Evolutionary conservation across 2,888 invertebrate genomes (phyloP), one percentile per base, ranked within the genome.

Genomic region (Phoronis australis): DNA sequence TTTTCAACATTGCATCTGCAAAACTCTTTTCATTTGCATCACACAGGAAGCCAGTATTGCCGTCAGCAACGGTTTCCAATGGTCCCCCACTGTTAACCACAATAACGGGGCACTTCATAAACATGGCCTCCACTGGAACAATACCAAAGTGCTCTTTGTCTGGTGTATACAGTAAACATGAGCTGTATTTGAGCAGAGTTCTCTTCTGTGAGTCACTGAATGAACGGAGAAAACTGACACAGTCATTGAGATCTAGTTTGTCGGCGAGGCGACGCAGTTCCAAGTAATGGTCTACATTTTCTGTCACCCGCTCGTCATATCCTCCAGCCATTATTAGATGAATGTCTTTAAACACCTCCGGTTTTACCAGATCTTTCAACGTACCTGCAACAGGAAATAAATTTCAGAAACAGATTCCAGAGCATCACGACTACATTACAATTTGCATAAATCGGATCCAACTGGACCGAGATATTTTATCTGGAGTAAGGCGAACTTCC

Each of bases 101-200:
- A 59, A 99, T 85, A 0, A 99, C 95, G 3, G 97, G 95, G 68
- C 90, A 89, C 3, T 83, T 82, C 72, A 87, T 85, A 71, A 90
- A 90, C 99, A 99, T 99, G 0, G 96, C 95, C 81, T 99, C 99
- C 47, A 99, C 80, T 0, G 99, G 99, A 6, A 99, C 99, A 65
- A 99, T 99, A 4, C 99, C 99, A 80, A 99, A 99, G 79, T 99
- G 99, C 76, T 99, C 99, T 73, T 90, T 89, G 2, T 87, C 85
- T 1, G 99, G 99, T 5, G 99, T 99, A 71, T 99, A 99, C 22
- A 99, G 71, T 21, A 99, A 79, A 56, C 89, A 87, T 47, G 84
- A 83, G 61, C 89, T 87, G 49, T 84, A 79, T 31, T 83, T 79
- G n/a, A 99, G 80, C 21, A 99, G 78, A 15, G 86, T 83, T 4